Conservation (phyloP, 2,888 invertebrate genomes). For the Habrosyne pyritoides region DNA sequence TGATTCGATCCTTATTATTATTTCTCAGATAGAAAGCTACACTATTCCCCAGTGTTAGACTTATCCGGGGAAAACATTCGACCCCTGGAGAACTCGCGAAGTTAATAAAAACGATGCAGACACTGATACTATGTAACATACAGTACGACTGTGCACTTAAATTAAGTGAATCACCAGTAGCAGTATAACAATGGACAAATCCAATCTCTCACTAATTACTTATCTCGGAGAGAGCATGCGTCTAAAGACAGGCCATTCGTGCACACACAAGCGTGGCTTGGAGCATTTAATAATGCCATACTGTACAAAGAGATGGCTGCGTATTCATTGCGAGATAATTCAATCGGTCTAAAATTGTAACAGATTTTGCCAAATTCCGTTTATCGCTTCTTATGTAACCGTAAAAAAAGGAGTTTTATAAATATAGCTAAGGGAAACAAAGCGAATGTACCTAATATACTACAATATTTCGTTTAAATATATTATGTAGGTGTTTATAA, state of each 20-base stretch:
- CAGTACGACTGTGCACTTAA: constrained; percentile 21
- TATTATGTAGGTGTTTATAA: too few relatives aligned
- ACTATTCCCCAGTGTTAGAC: too few relatives aligned
- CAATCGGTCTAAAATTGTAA: neutral
- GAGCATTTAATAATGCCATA: neutral
- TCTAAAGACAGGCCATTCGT: constrained; percentile 27
- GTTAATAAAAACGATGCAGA: neutral
- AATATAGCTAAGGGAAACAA: too few relatives aligned
- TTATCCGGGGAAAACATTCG: too few relatives aligned
- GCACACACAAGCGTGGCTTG: neutral
- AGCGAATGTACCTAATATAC: too few relatives aligned
- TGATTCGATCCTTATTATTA: too few relatives aligned
- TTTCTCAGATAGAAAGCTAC: too few relatives aligned
- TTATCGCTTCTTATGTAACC: too few relatives aligned
- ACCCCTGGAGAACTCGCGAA: too few relatives aligned
- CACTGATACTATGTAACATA: neutral
- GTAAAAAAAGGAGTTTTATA: too few relatives aligned
- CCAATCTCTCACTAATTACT: constrained; percentile 52
- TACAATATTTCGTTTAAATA: too few relatives aligned
- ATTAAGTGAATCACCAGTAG: constrained; percentile 46
- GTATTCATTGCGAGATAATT: neutral
- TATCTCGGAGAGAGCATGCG: constrained; percentile 35
- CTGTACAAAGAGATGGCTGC: neutral
- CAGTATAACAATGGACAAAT: constrained; percentile 49
- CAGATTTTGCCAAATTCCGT: too few relatives aligned